Evolutionary conservation across 2,113 vertebrate species (phyloP), one percentile per base, ranked within the genome.

Genomic region (Oreocharis arfaki): DNA sequence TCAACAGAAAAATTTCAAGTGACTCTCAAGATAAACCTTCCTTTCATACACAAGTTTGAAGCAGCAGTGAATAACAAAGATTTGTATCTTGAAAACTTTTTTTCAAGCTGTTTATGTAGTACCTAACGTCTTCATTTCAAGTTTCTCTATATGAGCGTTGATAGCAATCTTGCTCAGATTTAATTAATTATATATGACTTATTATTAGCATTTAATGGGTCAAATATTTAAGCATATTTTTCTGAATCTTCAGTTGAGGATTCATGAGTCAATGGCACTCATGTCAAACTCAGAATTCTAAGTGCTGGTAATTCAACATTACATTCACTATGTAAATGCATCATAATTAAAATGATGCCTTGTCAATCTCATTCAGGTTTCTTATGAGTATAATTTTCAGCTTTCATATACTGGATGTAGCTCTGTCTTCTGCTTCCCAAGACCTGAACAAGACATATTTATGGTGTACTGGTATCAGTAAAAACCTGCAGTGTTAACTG

Each of bases 211-310:
- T 94, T 84, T 87, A 90, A 93, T 91, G 41, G 74, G 84, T 93
- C 92, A 94, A 93, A 96, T 95, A 94, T 91, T 92, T 77, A 87
- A 55, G 30, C 56, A 26, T 95, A 19, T 93, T 84, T 94, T 95
- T 89, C 89, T 74, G 64, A 94, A 61, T 81, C 73, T 94, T 95
- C 84, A 60, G 16, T 37, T 91, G 74, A 93, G 84, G 79, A 64
- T 89, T 95, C 44, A n/a, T 44, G 47, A 84, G 78, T 89, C 89
- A 93, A 92, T 80, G 57, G 83, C 57, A 93, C 74, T 82, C 44
- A n/a, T 56, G 74, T 95, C 78, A 84, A 85, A 85, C 57, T 85
- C 57, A 37, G 42, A 95, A 91, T 88, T 91, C 64, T 75, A 91
- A 96, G 78, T 91, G 94, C 11, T 60, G 57, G 32, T 71, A 87